phyloP scores from a whole-genome alignment of 2,113 vertebrate genomes.

The Heteronetta atricapilla region DNA sequence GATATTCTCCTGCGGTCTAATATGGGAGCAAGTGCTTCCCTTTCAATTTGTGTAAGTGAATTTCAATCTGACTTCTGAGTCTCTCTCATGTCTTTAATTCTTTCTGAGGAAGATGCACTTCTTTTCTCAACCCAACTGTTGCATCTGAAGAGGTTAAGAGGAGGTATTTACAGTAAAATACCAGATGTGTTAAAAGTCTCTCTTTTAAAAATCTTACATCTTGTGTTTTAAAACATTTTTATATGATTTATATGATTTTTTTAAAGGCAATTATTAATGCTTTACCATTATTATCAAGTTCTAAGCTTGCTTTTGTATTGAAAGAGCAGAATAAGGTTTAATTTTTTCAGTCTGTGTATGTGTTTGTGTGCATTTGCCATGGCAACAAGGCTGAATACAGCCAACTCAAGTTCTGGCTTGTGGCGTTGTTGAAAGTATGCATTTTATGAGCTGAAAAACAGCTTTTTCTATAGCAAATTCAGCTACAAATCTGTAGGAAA shows the following conservation, averaged over 20 bases:
- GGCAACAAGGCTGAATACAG: fast-evolving
- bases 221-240: not conserved
- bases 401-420: not conserved
- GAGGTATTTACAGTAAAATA: not conserved
- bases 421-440: fast-evolving
- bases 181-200: too few relatives aligned
- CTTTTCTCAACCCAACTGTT: not conserved
- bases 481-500: not conserved
- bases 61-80: not conserved
- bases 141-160: not conserved
- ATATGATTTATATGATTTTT: not conserved
- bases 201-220: fast-evolving
- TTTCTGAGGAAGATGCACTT: not conserved
- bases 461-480: not conserved
- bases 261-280: not conserved
- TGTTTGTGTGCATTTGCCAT: not conserved
- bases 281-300: not conserved
- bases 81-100: not conserved
- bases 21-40: constrained; percentile 78
- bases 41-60: constrained; percentile 82
- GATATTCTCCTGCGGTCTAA: not conserved
- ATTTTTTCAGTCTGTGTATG: fast-evolving
- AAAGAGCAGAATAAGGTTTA: fast-evolving
- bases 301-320: not conserved
- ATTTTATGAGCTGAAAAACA: not conserved